Base-by-base conservation (phyloP, 2,113 vertebrate genomes). In the Oncorhynchus nerka region DNA sequence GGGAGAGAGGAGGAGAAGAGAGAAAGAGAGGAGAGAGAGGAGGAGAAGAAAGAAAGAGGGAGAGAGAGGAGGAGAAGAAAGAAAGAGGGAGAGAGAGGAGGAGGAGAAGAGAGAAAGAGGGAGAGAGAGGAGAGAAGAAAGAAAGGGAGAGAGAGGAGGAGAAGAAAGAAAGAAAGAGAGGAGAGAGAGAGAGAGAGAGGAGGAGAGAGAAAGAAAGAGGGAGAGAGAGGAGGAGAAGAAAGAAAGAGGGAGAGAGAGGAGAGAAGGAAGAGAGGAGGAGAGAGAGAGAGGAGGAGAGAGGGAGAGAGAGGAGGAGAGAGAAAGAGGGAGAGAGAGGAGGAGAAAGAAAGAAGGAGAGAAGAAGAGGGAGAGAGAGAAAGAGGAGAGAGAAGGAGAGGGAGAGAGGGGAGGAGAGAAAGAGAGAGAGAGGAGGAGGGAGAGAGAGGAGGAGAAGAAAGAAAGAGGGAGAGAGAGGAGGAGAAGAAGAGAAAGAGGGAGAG, bases 401-500 rank as follows among this genome's bases (percentile, higher is more conserved):
- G 71, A 59, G 71, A 34, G 26, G n/a, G 26, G 59, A 59, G 39
- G 65, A n/a, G n/a, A n/a, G n/a, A n/a, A n/a, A n/a, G n/a, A n/a
- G 69, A 70, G 19, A 79, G 68, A 45, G 57, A 79, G 70, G 57
- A 45, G 70, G 73, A 39, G 61, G 19, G 24, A 71, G 70, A 88
- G 76, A 70, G 57, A 7, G 26, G 26, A 26, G 26, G 26, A 79
- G 68, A 45, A 45, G 24, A 24, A 24, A 24, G 24, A 24, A 24
- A 24, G n/a, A 76, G 55, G 39, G 79, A 32, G 71, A 59, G 71
- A 34, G 26, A 12, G 26, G 59, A 59, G 39, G 65, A n/a, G n/a
- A n/a, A n/a, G 69, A 70, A 45, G 57, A 79, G 70, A 64, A 45
- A 73, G 73, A 39, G 61, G 19, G 24, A 71, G 70, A 88, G 76